These are phyloP conservation scores for Palythoa heliodiscus DNA, from an alignment of 92 coral and sea anemone species.

Conservation along the genomic window DNA sequence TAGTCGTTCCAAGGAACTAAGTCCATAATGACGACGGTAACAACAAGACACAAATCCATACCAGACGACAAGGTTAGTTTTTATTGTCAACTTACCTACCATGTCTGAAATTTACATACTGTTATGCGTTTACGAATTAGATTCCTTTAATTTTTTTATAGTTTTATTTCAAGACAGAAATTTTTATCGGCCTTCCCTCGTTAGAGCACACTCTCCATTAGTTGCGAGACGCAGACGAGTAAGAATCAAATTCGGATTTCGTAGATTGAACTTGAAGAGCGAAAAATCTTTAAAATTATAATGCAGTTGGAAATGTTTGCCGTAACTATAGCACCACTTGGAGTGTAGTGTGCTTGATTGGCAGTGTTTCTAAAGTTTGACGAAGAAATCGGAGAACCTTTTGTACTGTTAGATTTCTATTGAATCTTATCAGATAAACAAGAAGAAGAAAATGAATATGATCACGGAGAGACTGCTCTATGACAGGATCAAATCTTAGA, in stretches of 20 bases:
- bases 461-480: neutral
- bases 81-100: slow-evolving; percentile 1
- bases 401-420: too few relatives aligned
- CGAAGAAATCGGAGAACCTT: neutral
- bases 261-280: neutral
- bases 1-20: neutral
- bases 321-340: neutral
- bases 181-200: neutral
- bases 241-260: neutral
- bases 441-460: neutral
- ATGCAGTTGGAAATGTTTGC: neutral
- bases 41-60: slow-evolving; percentile 75
- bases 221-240: slow-evolving; percentile 9
- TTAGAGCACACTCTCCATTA: slow-evolving; percentile 27
- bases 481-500: neutral
- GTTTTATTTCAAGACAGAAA: neutral
- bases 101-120: neutral
- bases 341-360: neutral
- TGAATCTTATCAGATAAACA: slow-evolving; percentile 35
- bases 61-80: slow-evolving; percentile 87
- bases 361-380: neutral
- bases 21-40: slow-evolving; percentile 43
- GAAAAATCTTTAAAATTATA: neutral
- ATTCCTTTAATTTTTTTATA: neutral
- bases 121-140: neutral